These are phyloP conservation scores for Fragum whitleyi DNA, from an alignment of 2,888 invertebrate species.

Conservation along the genomic window DNA sequence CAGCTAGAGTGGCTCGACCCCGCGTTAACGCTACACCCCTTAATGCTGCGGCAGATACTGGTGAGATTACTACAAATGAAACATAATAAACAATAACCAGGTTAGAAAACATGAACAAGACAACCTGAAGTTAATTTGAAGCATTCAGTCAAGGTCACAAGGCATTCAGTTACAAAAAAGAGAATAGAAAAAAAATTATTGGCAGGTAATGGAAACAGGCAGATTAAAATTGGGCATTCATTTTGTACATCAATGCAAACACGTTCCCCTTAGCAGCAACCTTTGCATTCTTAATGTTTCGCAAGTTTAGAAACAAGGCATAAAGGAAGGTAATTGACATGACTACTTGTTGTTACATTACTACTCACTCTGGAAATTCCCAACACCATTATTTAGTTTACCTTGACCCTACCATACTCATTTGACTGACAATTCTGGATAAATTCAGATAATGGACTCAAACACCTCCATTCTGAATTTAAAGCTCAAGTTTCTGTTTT, in stretches of 20 bases:
- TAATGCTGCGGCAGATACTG: conserved; percentile 89
- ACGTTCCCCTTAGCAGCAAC: conserved; percentile 48
- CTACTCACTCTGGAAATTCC: conserved; percentile 59
- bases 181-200: conserved; percentile 41
- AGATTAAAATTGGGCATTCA: conserved; percentile 60
- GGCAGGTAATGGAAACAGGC: conserved; percentile 58
- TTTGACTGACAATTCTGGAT: not conserved
- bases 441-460: conserved; percentile 4
- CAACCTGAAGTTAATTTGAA: conserved; percentile 7
- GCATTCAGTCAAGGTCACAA: conserved; percentile 29
- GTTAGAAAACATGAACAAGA: not conserved
- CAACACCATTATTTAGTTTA: conserved; percentile 15
- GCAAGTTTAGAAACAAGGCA: conserved; percentile 50
- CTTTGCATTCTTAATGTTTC: conserved; percentile 49
- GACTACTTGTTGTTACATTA: conserved; percentile 50
- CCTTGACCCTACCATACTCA: conserved; percentile 21
- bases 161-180: conserved; percentile 42
- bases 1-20: conserved; percentile 90
- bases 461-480: no score
- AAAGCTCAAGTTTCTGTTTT: not conserved
- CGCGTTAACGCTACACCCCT: conserved; percentile 94
- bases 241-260: conserved; percentile 61
- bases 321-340: conserved; percentile 48
- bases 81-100: not conserved
- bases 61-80: conserved; percentile 65